Evolutionary conservation across 2,888 invertebrate species (phyloP), one percentile per base, ranked within the genome.

Genomic region (Gymnosoma rotundatum): DNA sequence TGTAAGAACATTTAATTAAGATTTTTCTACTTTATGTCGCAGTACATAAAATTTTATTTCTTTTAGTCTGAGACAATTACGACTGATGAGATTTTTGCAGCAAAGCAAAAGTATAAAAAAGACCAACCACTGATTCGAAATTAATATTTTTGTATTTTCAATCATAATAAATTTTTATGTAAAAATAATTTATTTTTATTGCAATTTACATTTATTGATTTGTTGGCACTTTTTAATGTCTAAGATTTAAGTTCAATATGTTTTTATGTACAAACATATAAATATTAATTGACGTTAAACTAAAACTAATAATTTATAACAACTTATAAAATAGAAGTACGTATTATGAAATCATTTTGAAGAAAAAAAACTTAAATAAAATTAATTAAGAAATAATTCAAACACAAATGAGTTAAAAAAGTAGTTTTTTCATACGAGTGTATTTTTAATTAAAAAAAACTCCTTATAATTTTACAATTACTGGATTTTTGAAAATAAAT

Each of bases 81-180:
- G 14, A 12, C 32, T 54, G 32, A 48, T 66, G 48, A 21, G 12
- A n/a, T 18, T 16, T 61, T 8, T 50, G 20, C 21, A n/a, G 1
- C 10, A 7, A 10, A 21, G 10, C 38, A 64, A 32, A 6, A 5
- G 56, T 50, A 52, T 38, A 52, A 25, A 66, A 16, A 14, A 38
- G n/a, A 20, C n/a, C 50, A 52, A 48, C 48, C 9, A 67, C 10
- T 54, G 1, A 25, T 67, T 54, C 45, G 20, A 20, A 61, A 69
- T 73, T 10, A 78, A 61, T 58, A 70, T 36, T 69, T n/a, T 69
- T 52, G 20, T 14, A 63, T 70, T 54, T 70, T 16, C 61, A 70
- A 78, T 70, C 69, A 78, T 63, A 78, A 70, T 78, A 78, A 70
- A 78, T n/a, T 70, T 78, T 78, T 78, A 70, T 78, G 42, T 16